A percentile compares a stretch with the other conserved stretches of the same genome.
phyloP scores from a whole-genome alignment of 1,140 invertebrate genomes.

The Cydia pomonella region DNA sequence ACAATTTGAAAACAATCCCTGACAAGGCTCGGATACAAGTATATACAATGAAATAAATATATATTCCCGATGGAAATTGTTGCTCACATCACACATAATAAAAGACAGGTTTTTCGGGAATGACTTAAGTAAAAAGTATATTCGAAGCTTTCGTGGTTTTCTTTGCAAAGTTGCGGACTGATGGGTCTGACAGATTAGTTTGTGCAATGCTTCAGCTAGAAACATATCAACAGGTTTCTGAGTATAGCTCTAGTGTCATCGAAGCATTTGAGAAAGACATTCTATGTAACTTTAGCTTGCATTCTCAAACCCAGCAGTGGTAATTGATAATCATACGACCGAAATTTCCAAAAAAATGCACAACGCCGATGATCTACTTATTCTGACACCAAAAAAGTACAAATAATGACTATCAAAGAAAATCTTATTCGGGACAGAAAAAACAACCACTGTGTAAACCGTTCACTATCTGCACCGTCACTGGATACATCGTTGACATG shows the following conservation, averaged over 20 bases:
- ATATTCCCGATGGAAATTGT: background rate
- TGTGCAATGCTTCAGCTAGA: slow-evolving; percentile 2
- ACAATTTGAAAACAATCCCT: background rate
- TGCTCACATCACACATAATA: background rate
- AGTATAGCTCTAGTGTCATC: background rate
- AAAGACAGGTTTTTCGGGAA: background rate
- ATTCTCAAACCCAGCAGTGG: slow-evolving; percentile 2
- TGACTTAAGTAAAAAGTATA: background rate
- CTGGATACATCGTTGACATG: slow-evolving; percentile 13
- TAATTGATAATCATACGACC: slow-evolving; percentile 12
- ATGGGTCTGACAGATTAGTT: slow-evolving; percentile 16
- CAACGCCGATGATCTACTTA: slow-evolving; percentile 6
- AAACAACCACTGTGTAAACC: slow-evolving; percentile 9
- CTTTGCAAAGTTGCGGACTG: slow-evolving; percentile 12
- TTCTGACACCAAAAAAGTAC: slow-evolving; percentile 11
- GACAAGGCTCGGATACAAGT: background rate
- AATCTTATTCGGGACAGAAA: slow-evolving; percentile 11
- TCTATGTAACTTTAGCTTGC: background rate
- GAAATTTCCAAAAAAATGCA: slow-evolving; percentile 6
- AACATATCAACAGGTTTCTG: slow-evolving; percentile 19
- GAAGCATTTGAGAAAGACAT: slow-evolving; percentile 20
- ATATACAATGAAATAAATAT: background rate
- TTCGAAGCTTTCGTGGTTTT: slow-evolving; percentile 15
- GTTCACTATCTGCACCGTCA: background rate
- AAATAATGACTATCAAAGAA: slow-evolving; percentile 17